Conservation (phyloP, 2,888 invertebrate species). For the Drosophila hawaiiensis region DNA sequence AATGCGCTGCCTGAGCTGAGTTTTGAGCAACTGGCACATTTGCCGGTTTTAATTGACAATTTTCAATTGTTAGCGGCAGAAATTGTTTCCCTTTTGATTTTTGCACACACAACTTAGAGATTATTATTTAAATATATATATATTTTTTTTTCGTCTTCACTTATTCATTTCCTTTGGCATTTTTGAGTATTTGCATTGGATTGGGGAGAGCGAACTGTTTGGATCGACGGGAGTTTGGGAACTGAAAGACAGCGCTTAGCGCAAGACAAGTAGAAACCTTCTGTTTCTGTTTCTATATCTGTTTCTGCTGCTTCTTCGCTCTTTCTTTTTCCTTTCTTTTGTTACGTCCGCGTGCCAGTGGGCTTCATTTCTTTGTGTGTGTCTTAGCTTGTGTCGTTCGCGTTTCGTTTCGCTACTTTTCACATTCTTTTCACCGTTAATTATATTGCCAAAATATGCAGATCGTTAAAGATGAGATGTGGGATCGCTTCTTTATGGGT, state of each 20-base stretch:
- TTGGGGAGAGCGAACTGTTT: conserved; percentile 52
- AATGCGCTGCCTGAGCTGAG: conserved; percentile 21
- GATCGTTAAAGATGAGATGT: conserved; percentile 72
- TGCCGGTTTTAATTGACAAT: conserved; percentile 18
- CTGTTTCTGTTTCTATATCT: conserved; percentile 45
- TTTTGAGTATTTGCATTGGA: conserved; percentile 28
- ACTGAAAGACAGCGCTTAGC: conserved; percentile 55
- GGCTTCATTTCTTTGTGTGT: conserved; percentile 49
- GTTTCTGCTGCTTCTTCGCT: conserved; percentile 35
- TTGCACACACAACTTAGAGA: conserved; percentile 2
- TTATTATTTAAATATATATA: neutral
- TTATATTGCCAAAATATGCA: conserved; percentile 80
- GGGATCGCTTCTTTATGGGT: conserved; percentile 57
- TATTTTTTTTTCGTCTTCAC: conserved; percentile 29
- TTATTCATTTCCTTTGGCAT: conserved; percentile 54
- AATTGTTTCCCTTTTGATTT: conserved; percentile 22
- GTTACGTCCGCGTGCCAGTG: conserved; percentile 67
- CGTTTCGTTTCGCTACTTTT: conserved; percentile 80
- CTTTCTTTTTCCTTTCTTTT: conserved; percentile 37
- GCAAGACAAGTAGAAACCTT: conserved; percentile 67
- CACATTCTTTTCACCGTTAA: conserved; percentile 81
- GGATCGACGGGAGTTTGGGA: conserved; percentile 60
- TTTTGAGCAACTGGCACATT: conserved; percentile 35
- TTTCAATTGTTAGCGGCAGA: conserved; percentile 28
- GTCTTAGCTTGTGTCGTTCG: conserved; percentile 59